Conservation (phyloP, 2,888 invertebrate species). For the Coelopa pilipes region DNA sequence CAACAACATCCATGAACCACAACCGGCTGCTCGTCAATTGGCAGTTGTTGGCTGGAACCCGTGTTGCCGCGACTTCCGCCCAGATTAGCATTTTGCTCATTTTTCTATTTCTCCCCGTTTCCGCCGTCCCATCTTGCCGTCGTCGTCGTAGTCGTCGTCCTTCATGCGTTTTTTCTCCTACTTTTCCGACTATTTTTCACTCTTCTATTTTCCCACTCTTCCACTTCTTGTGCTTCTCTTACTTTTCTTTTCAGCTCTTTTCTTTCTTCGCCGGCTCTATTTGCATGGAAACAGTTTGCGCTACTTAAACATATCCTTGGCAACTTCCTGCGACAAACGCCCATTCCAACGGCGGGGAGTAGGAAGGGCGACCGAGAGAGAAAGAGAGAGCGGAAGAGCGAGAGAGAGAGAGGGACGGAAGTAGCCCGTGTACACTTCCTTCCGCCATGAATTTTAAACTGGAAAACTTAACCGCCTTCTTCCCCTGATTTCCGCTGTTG, state of each 20-base stretch:
- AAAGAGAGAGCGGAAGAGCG: too few relatives aligned
- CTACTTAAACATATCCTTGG: conserved; percentile 56
- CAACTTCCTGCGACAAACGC: conserved; percentile 44
- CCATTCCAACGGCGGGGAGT: neutral
- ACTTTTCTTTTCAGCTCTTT: neutral
- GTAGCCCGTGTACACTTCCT: conserved; percentile 22
- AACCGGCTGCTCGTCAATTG: too few relatives aligned
- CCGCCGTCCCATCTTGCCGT: too few relatives aligned
- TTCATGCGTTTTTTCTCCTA: neutral
- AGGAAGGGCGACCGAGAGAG: too few relatives aligned
- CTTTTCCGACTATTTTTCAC: too few relatives aligned
- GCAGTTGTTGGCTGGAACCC: too few relatives aligned
- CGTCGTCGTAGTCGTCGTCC: too few relatives aligned
- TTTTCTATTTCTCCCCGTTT: too few relatives aligned
- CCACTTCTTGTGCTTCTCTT: neutral
- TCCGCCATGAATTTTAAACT: conserved; percentile 21
- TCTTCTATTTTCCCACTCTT: too few relatives aligned
- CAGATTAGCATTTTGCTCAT: too few relatives aligned
- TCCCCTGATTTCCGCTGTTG: neutral
- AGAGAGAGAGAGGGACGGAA: conserved; percentile 12
- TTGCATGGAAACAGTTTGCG: conserved; percentile 57
- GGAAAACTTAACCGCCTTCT: neutral
- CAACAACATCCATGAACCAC: too few relatives aligned
- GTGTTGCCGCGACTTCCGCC: too few relatives aligned
- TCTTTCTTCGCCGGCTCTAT: conserved; percentile 43